phyloP scores from a whole-genome alignment of 37 sponge, comb jelly and placozoan genomes.

The Eunapius fragilis region DNA sequence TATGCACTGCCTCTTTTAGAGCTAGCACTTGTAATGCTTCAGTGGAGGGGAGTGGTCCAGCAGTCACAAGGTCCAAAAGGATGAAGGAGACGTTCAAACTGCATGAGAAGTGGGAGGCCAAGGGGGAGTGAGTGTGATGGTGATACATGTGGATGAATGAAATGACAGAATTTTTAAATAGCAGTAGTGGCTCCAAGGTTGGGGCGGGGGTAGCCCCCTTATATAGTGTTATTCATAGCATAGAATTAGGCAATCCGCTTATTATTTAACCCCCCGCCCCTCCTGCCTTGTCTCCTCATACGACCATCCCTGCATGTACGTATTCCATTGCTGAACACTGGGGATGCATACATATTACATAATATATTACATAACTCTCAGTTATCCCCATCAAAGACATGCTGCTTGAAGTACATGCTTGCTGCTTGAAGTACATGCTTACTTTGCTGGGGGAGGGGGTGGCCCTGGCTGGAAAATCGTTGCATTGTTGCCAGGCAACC shows the following conservation, averaged over 20 bases:
- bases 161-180: too few species aligned
- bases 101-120: background rate
- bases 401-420: background rate
- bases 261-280: too few species aligned
- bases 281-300: too few species aligned
- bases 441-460: background rate
- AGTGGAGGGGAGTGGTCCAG: slow-evolving; percentile 17
- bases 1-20: background rate
- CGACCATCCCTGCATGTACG: too few species aligned
- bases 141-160: too few species aligned
- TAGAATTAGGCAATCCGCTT: too few species aligned
- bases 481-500: slow-evolving; percentile 30
- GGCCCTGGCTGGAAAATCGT: background rate
- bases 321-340: too few species aligned
- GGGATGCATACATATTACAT: too few species aligned
- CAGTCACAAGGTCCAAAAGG: slow-evolving; percentile 23
- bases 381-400: background rate
- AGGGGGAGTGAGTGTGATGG: background rate
- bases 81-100: slow-evolving; percentile 56
- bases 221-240: too few species aligned
- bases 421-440: background rate
- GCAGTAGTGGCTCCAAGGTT: too few species aligned
- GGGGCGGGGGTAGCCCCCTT: too few species aligned
- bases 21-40: slow-evolving; percentile 23
- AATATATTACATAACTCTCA: too few species aligned